Percentiles rank a stretch among this genome's conserved stretches.
Conservation (phyloP, 1,140 invertebrate genomes). For the Diploscapter pachys region DNA sequence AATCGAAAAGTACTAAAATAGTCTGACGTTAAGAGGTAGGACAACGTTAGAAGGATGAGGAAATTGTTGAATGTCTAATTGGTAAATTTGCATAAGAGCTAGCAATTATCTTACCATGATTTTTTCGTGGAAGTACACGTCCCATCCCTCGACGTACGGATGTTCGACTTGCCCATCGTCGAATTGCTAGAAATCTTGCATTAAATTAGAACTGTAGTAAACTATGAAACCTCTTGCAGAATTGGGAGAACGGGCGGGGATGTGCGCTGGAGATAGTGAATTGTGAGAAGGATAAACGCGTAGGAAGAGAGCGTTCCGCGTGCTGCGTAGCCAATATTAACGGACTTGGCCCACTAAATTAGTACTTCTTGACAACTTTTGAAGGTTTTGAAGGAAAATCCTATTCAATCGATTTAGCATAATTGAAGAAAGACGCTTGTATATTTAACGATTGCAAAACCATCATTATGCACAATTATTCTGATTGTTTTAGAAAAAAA, state of each 20-base stretch:
- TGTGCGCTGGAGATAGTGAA: neutral
- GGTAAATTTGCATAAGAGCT: neutral
- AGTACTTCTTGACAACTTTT: neutral
- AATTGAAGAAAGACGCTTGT: no score
- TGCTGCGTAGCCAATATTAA: neutral
- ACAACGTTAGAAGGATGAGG: no score
- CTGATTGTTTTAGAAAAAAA: neutral
- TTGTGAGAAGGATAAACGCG: neutral
- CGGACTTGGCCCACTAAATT: neutral
- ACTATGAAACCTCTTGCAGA: slow-evolving; percentile 1
- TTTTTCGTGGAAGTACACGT: slow-evolving; percentile 21
- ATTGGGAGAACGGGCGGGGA: neutral
- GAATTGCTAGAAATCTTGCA: slow-evolving; percentile 15
- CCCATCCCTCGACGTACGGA: slow-evolving; percentile 6
- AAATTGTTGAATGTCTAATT: no score
- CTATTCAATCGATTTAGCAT: no score
- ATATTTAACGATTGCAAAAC: no score
- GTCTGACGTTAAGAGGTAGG: no score
- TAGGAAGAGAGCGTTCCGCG: neutral
- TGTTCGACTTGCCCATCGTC: neutral
- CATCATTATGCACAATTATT: no score
- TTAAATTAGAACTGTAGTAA: neutral
- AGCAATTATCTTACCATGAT: neutral
- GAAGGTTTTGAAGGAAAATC: neutral
- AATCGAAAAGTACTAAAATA: no score